Evolutionary conservation across 2,797 vertebrate genomes (phyloP), one percentile per base, ranked within the genome.

Genomic region (Manis javanica): DNA sequence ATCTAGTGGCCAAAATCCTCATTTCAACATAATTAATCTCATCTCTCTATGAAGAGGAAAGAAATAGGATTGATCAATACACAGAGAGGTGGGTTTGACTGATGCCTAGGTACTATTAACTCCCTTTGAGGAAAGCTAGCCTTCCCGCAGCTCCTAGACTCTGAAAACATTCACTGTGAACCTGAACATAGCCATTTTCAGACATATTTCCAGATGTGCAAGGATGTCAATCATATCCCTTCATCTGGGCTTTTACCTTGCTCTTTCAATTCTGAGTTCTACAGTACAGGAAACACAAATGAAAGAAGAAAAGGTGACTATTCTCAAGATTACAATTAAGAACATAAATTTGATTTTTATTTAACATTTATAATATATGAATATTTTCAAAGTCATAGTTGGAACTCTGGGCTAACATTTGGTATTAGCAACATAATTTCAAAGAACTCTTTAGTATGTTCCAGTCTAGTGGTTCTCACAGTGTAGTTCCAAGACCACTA

Each of bases 1-100:
- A 92, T 37, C 13, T 34, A 84, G 37, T 89, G 23, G 13, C 3
- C 29, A 96, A 93, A 95, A 72, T 39, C 2, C 14, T 97, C 71
- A 68, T 96, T 94, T 68, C 49, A 94, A 72, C 39, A 75, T 49
- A 94, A 84, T 39, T 84, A 71, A 95, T 72, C 64, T 93, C 84
- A 72, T 93, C 51, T 95, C 75, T 51, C 19, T 66, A 59, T 86
- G 51, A 79, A 66, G 37, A 97, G 51, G 34, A 96, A 91, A 95
- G 64, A 83, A 85, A 74, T 19, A 64, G 37, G 21, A 23, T 5
- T 75, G 46, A 91, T 90, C 88, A 79, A 59, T 78, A 82, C 2
- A 49, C 14, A 15, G n/a, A 51, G 18, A 90, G 29, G 23, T 49
- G 57, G 49, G 34, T 77, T 0, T 75, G 37, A 66, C 86, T 72